phyloP scores from a whole-genome alignment of 2,797 vertebrate genomes.

The Pangasius krempfi region DNA sequence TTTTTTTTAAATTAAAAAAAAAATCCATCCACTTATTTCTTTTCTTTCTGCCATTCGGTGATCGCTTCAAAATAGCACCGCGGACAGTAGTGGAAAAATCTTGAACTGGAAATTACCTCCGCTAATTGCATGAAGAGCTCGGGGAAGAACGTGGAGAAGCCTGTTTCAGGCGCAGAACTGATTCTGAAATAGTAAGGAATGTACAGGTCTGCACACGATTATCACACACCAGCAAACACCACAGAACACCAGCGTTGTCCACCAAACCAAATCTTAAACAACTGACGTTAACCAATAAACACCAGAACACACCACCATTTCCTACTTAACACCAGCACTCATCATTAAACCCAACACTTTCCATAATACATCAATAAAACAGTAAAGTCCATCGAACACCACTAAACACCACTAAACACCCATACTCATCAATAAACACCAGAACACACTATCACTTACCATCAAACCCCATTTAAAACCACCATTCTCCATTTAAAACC shows the following conservation, averaged over 20 bases:
- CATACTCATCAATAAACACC: neutral
- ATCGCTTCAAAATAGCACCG: conserved; percentile 14
- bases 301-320: neutral
- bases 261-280: neutral
- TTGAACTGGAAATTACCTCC: neutral
- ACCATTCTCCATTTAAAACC: neutral
- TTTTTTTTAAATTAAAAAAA: neutral
- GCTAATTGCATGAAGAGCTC: neutral
- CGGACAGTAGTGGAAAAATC: neutral
- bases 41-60: conserved; percentile 8
- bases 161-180: neutral
- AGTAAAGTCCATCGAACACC: neutral
- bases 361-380: neutral
- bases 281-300: neutral
- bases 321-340: neutral
- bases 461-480: neutral
- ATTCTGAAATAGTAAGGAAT: neutral
- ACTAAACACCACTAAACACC: neutral
- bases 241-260: neutral
- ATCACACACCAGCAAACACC: neutral
- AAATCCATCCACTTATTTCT: neutral
- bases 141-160: neutral
- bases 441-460: neutral
- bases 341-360: neutral
- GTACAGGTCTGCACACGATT: too few relatives aligned